Evolutionary conservation across 2,113 vertebrate species (phyloP).

Genomic region (Mobula birostris): DNA sequence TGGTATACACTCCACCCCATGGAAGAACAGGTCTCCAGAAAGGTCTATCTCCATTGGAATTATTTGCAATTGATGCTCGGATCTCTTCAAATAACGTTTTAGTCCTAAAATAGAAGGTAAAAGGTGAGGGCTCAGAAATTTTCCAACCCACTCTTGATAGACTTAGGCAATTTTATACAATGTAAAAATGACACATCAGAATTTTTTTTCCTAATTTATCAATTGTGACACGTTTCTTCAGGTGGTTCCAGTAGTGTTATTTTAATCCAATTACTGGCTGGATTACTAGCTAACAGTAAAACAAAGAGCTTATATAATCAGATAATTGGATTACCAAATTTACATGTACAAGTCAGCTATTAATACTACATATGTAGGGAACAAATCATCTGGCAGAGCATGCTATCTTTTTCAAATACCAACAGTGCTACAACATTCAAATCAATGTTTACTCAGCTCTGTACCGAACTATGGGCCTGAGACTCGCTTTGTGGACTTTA

Average conservation of each 20-base stretch:
- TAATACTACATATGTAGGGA: background rate
- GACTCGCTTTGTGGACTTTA: too few species aligned
- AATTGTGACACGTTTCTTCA: background rate
- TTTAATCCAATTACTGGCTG: background rate
- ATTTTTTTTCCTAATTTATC: background rate
- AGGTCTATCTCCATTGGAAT: conserved; percentile 69
- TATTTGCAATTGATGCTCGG: conserved; percentile 77
- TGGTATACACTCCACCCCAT: conserved; percentile 78
- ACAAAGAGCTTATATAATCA: background rate
- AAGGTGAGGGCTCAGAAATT: background rate
- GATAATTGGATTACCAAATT: background rate
- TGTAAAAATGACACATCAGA: background rate
- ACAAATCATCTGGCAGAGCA: background rate
- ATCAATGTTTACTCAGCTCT: background rate
- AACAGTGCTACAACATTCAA: background rate
- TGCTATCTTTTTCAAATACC: background rate
- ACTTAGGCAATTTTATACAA: background rate
- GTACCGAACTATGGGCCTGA: too few species aligned
- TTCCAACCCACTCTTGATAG: background rate
- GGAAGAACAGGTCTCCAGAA: conserved; percentile 84
- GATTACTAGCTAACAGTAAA: too few species aligned
- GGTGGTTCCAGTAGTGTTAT: background rate
- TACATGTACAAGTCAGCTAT: background rate
- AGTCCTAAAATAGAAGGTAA: conserved; percentile 53
- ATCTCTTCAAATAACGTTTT: conserved; percentile 84